Percentiles rank a stretch among this genome's conserved stretches.
Conservation (phyloP, 2,888 invertebrate species). For the Drosophila emarginata region DNA sequence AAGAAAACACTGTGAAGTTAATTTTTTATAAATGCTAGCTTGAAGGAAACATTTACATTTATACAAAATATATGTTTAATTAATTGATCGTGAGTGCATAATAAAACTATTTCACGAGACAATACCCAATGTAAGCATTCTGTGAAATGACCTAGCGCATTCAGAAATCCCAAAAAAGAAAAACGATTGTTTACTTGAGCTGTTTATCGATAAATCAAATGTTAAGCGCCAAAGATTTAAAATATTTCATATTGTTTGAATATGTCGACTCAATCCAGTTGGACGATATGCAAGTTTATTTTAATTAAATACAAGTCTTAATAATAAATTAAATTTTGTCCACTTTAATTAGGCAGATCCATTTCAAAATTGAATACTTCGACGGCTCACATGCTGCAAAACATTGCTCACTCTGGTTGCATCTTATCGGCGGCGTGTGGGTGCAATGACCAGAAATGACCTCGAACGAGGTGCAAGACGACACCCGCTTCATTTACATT, state of each 20-base stretch:
- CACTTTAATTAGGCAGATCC: not conserved
- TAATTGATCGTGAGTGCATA: too few species aligned
- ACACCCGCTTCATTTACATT: conserved; percentile 77
- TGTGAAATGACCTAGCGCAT: not conserved
- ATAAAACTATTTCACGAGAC: too few species aligned
- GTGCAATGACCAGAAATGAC: conserved; percentile 68
- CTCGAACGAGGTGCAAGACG: conserved; percentile 57
- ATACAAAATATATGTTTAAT: too few species aligned
- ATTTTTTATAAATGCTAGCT: too few species aligned
- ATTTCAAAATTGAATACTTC: not conserved
- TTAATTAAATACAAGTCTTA: not conserved
- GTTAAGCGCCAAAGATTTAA: not conserved
- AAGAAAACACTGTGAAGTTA: too few species aligned
- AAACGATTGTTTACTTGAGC: too few species aligned
- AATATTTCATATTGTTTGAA: not conserved
- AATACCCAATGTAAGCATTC: too few species aligned
- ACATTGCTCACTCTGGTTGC: conserved; percentile 22
- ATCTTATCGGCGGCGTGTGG: conserved; percentile 31
- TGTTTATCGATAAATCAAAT: not conserved
- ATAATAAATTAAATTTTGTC: not conserved
- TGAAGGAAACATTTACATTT: too few species aligned
- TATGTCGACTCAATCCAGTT: not conserved
- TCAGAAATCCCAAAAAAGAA: not conserved
- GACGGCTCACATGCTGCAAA: not conserved
- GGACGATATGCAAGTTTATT: not conserved